Base-by-base conservation (phyloP, 64 coral and sea anemone species). In the Anthopleura sola region DNA sequence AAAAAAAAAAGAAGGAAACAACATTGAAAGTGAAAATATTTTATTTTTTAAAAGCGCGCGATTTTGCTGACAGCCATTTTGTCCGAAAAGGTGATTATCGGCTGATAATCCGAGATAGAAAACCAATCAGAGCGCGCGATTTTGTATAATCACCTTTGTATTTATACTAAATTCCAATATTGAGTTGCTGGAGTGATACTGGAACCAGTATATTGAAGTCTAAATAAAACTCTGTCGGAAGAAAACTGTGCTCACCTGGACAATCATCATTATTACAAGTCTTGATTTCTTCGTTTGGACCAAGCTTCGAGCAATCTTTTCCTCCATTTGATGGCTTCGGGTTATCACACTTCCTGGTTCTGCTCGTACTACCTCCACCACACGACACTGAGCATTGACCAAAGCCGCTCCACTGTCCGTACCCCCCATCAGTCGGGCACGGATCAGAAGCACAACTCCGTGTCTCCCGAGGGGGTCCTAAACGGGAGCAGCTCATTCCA, bases 401-500 rank as follows among this genome's bases (percentile, higher is more conserved):
- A 36, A 69, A 94, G 3, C 14, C 10, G 2, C 87, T 82, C 92
- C 92, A 94, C 1, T 80, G 19, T 6, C 87, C 76, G 37, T 90
- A 93, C 12, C 62, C 84, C 13, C 92, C 92, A 83, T 93, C 49
- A 19, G 90, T 32, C 7, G 92, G 92, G 76, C 92, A 93, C 21
- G 77, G 64, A 23, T 82, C 23, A 8, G 32, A 56, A 69, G 90
- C 82, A 90, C 92, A 93, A 5, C 5, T 39, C 54, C 38, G 36
- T 46, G 74, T 88, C 60, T 98, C 86, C 8, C 36, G 24, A 40
- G 89, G 18, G 37, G 86, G 86, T 62, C 92, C 95, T 60, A 98
- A 83, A 56, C 69, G 85, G 38, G 89, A 83, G 64, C 95, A 98
- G 51, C 85, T 84, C n/a, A 75, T 23, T 2, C 95, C 95, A 44